These are phyloP conservation scores for Lophotis ruficrista DNA, from an alignment of 2,113 vertebrate genomes.

Conservation along the genomic window DNA sequence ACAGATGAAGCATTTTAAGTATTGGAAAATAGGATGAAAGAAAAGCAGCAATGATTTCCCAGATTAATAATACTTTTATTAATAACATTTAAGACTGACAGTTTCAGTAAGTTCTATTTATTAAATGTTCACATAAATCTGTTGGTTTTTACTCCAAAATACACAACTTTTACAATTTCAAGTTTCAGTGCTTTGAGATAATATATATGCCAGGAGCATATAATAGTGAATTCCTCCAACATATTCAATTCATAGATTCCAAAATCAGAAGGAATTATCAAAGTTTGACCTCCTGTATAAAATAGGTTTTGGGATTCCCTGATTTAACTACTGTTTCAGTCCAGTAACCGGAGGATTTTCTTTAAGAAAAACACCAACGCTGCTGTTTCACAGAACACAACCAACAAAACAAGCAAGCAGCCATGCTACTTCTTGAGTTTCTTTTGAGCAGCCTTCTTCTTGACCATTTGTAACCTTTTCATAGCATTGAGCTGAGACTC, in stretches of 20 bases:
- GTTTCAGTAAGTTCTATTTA: neutral
- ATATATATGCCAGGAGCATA: neutral
- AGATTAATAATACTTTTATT: conserved; percentile 30
- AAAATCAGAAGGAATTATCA: neutral
- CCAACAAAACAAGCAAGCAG: neutral
- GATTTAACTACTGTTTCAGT: neutral
- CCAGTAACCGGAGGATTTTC: neutral
- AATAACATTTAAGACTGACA: neutral
- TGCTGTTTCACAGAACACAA: neutral
- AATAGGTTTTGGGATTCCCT: neutral
- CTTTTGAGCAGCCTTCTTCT: conserved; percentile 98
- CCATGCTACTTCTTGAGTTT: conserved; percentile 89
- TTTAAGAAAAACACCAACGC: neutral
- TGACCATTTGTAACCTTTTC: conserved; percentile 96
- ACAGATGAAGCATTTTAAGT: neutral
- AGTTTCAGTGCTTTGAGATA: neutral
- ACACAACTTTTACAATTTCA: neutral
- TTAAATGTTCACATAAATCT: neutral
- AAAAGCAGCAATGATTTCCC: neutral
- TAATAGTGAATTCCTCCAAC: neutral
- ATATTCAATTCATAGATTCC: neutral
- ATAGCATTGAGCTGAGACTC: conserved; percentile 97
- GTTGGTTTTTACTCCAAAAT: neutral
- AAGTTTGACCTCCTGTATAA: neutral
- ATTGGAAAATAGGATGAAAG: neutral